phyloP scores from a whole-genome alignment of 30 jellyfish, hydroid and myxozoan species.

The Hydra vulgaris region DNA sequence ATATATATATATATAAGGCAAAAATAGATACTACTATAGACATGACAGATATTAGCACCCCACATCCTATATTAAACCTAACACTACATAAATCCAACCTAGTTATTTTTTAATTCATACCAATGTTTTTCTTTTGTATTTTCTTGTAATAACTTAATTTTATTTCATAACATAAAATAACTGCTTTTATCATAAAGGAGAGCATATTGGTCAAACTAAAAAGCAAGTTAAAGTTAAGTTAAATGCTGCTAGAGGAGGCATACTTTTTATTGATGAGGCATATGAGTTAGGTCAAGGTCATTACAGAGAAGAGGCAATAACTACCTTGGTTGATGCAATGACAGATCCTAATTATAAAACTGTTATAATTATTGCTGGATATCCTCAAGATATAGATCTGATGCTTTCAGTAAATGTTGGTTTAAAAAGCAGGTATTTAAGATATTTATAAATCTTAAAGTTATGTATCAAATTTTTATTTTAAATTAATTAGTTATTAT shows the following conservation, averaged over 20 bases:
- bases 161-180: too few relatives aligned
- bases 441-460: not conserved
- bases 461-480: too few relatives aligned
- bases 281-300: conserved; percentile 14
- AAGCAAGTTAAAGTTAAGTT: conserved; percentile 10
- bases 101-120: too few relatives aligned
- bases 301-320: conserved; percentile 13
- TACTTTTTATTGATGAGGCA: conserved; percentile 14
- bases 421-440: conserved; percentile 11
- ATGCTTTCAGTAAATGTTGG: conserved; percentile 9
- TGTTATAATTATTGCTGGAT: conserved; percentile 15
- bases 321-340: conserved; percentile 20
- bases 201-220: conserved; percentile 18
- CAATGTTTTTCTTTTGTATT: too few relatives aligned
- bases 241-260: conserved; percentile 19
- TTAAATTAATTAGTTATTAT: too few relatives aligned
- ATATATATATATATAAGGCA: too few relatives aligned
- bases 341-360: conserved; percentile 15
- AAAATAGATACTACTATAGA: too few relatives aligned
- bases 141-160: too few relatives aligned
- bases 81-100: too few relatives aligned
- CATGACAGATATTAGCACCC: too few relatives aligned
- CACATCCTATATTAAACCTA: too few relatives aligned
- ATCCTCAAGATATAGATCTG: conserved; percentile 15
- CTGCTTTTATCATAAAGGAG: not conserved